Conservation (phyloP, 1,140 invertebrate species). For the Oppia nitens region DNA sequence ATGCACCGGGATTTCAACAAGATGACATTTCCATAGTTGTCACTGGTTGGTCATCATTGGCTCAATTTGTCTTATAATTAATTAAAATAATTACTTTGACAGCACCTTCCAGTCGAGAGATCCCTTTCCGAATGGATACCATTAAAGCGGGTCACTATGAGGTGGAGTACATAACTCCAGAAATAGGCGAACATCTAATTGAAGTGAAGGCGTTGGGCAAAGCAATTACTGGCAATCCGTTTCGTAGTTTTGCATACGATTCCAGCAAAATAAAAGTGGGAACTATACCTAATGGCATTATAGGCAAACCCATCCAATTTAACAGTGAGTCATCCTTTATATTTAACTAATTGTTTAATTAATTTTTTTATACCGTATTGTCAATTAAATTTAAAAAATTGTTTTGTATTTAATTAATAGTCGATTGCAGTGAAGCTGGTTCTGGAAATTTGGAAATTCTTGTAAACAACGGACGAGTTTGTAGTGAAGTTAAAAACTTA, state of each 20-base stretch:
- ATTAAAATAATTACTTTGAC: slow-evolving; percentile 26
- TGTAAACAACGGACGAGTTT: slow-evolving; percentile 85
- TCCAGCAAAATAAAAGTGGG: slow-evolving; percentile 80
- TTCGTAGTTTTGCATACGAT: slow-evolving; percentile 84
- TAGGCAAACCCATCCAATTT: slow-evolving; percentile 81
- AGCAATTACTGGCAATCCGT: slow-evolving; percentile 67
- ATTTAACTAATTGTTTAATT: no score
- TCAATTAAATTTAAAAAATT: no score
- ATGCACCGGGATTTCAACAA: slow-evolving; percentile 32
- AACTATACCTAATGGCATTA: slow-evolving; percentile 60
- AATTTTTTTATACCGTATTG: slow-evolving; percentile 20
- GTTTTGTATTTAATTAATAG: slow-evolving; percentile 34
- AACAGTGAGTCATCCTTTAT: slow-evolving; percentile 88
- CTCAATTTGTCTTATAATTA: not conserved
- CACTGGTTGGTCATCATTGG: slow-evolving; percentile 28
- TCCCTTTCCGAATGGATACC: slow-evolving; percentile 23
- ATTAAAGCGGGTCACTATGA: slow-evolving; percentile 23
- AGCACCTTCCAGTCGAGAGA: slow-evolving; percentile 27
- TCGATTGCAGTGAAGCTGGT: slow-evolving; percentile 83
- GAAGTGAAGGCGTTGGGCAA: slow-evolving; percentile 52
- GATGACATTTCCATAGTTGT: slow-evolving; percentile 38
- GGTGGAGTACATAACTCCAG: slow-evolving; percentile 10
- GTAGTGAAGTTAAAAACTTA: slow-evolving; percentile 78
- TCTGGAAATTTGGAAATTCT: slow-evolving; percentile 91
- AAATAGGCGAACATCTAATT: slow-evolving; percentile 68